Evolutionary conservation across 2,113 vertebrate genomes (phyloP), one percentile per base, ranked within the genome.

Genomic region (Cettia cetti): DNA sequence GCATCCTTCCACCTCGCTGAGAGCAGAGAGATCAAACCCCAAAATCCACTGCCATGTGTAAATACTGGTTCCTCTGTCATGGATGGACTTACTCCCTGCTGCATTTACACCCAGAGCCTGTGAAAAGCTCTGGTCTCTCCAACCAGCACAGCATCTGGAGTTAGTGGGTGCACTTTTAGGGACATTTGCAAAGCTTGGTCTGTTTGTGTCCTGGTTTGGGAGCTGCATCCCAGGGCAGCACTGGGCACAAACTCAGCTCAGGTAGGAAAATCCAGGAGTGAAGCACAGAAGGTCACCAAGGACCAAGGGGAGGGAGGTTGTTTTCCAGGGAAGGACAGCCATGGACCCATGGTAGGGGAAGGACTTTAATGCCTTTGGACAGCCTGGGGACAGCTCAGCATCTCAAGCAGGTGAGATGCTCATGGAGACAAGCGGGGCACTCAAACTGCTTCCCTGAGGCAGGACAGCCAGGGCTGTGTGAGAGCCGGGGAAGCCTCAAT

Each of bases 201-300:
- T 2, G 2, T 60, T 78, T 40, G 53, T 59, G 15, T 45, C 42
- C 50, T 39, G 28, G n/a, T 57, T 78, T 54, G 74, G 69, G 59
- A 69, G 31, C 60, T 57, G 50, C 20, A 17, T 60, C 61, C 28
- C 0, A 1, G 28, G 42, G 33, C 66, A 66, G 11, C 0, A 0
- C 56, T 50, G 61, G 69, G 45, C 39, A 76, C 37, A 90, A 90
- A 59, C 13, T 13, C 2, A 2, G 31, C 70, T 71, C 47, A 15
- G 33, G 33, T 9, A 42, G 44, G 39, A 47, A 65, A 86, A 86
- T 17, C 19, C 20, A 64, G 33, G 18, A 64, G 21, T 6, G 2
- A 66, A 66, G 26, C 9, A 3, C 7, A 9, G 16, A 45, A 59
- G 28, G 37, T 74, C 90, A 53, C 44, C n/a, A 6, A 39, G 15